These are phyloP conservation scores for Sinella curviseta DNA, from an alignment of 1,140 invertebrate genomes.

Conservation along the genomic window DNA sequence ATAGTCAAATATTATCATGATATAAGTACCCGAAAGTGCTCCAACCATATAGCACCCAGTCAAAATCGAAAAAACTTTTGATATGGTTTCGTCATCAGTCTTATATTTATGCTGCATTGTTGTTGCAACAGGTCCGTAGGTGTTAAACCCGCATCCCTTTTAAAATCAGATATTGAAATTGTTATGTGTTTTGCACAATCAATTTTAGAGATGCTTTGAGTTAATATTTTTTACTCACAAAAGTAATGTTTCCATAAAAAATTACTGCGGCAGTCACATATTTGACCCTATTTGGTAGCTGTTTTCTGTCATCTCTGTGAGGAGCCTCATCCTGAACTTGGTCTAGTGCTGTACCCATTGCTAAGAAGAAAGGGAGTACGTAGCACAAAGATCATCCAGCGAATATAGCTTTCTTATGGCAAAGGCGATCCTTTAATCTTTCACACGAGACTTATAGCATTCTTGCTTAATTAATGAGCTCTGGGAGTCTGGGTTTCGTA, in stretches of 20 bases:
- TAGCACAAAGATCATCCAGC: too few relatives aligned
- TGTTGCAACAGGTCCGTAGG: not conserved
- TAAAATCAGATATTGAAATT: not conserved
- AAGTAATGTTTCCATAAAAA: slow-evolving; percentile 9
- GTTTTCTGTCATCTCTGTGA: not conserved
- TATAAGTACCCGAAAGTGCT: not conserved
- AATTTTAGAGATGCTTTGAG: not conserved
- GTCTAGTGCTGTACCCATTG: not conserved
- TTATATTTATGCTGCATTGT: slow-evolving; percentile 2
- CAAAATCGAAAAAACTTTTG: not conserved
- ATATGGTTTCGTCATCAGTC: not conserved
- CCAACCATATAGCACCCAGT: not conserved
- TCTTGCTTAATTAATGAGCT: too few relatives aligned
- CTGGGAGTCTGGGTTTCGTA: too few relatives aligned
- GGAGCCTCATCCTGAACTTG: too few relatives aligned
- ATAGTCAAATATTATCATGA: not conserved
- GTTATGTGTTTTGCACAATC: too few relatives aligned
- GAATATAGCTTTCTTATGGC: too few relatives aligned
- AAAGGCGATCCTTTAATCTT: too few relatives aligned
- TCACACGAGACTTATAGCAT: too few relatives aligned
- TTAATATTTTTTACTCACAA: slow-evolving; percentile 15
- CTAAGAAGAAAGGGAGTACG: too few relatives aligned
- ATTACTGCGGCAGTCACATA: not conserved
- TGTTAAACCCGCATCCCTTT: slow-evolving; percentile 14
- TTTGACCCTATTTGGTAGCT: not conserved